Evolutionary conservation across 2,888 invertebrate genomes (phyloP), one percentile per base, ranked within the genome.

Genomic region (Drosophila rubida): DNA sequence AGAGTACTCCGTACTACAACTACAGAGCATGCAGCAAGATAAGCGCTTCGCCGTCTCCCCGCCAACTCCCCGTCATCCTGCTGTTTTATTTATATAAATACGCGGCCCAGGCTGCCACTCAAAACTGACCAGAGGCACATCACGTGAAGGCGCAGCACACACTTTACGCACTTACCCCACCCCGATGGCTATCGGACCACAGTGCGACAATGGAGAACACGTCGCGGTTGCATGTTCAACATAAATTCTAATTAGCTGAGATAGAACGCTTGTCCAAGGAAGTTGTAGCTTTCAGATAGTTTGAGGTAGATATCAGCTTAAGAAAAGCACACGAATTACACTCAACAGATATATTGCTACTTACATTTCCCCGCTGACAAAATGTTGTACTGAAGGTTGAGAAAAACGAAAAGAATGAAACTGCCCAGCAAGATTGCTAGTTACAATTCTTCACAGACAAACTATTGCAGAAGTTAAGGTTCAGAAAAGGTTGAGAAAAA

Each of bases 101-200:
- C 66, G 65, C 61, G 19, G 51, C 32, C 54, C 50, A 53, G 41
- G 54, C 45, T 53, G 57, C 48, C 60, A 58, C 71, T 75, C 68
- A 75, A 39, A 60, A 75, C 45, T 75, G 74, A 71, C 71, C 74
- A 67, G 62, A 71, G 66, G 62, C 66, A 49, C 54, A 75, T 50
- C 65, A 61, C 50, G 61, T 50, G 54, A 39, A 35, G 46, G 50
- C 54, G 37, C 59, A 63, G 48, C 41, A 39, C 30, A 50, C 16
- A 44, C 53, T 37, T 37, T 37, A 59, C 54, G 51, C 46, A 54
- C 39, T 50, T 39, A 23, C 35, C 45, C 13, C 42, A 23, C 35
- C 45, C 13, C 42, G 65, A 53, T 67, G 69, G 7, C 54, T 49
- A 53, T 55, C 60, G 37, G 35, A 44, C 41, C 27, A 50, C 44